These are phyloP conservation scores for Mesoligia furuncula DNA, from an alignment of 2,888 invertebrate species.

Conservation along the genomic window DNA sequence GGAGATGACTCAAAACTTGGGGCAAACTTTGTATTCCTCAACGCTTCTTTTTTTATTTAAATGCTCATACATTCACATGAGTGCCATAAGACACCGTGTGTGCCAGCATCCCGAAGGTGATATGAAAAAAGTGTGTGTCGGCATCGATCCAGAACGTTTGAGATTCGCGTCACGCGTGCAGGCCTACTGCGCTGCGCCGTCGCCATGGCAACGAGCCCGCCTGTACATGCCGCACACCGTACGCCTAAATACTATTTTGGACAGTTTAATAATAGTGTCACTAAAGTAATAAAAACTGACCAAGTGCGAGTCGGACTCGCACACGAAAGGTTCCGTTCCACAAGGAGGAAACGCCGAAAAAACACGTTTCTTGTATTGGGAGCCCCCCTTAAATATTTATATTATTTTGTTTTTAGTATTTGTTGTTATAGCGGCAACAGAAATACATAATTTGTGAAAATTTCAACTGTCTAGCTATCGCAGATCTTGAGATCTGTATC, in stretches of 20 bases:
- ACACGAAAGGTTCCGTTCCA: too few relatives aligned
- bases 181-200: conserved; percentile 87
- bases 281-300: not conserved
- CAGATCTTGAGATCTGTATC: too few relatives aligned
- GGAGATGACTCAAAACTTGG: not conserved
- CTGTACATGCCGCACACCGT: conserved; percentile 45
- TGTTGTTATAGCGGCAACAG: too few relatives aligned
- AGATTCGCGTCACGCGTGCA: conserved; percentile 87
- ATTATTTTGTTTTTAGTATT: too few relatives aligned
- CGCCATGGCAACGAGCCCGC: conserved; percentile 80
- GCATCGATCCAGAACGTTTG: conserved; percentile 83
- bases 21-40: not conserved
- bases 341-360: too few relatives aligned
- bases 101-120: conserved; percentile 51
- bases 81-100: conserved; percentile 48
- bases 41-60: conserved; percentile 6
- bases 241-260: conserved; percentile 25
- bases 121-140: conserved; percentile 69
- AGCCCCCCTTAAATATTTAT: too few relatives aligned
- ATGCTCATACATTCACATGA: conserved; percentile 21
- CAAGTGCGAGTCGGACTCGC: too few relatives aligned
- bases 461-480: too few relatives aligned
- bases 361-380: too few relatives aligned
- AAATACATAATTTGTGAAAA: too few relatives aligned
- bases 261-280: conserved; percentile 10